phyloP scores from a whole-genome alignment of 2,113 vertebrate species.

The Benitochromis conjunctus region DNA sequence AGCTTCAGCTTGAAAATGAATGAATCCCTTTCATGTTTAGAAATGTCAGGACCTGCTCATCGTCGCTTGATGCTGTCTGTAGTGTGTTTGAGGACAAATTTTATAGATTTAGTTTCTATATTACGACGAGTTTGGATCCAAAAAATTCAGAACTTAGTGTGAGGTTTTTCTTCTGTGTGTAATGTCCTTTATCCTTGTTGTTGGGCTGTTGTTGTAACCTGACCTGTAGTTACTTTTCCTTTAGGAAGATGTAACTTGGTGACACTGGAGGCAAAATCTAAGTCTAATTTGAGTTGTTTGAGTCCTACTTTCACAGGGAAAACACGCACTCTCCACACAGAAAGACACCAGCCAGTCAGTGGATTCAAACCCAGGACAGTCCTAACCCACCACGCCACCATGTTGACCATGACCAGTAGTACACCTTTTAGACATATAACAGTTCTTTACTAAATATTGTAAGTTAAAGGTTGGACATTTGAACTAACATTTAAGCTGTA shows the following conservation, averaged over 20 bases:
- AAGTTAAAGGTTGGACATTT: background rate
- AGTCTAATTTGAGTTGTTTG: background rate
- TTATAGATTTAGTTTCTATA: background rate
- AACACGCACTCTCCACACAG: background rate
- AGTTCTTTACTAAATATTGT: background rate
- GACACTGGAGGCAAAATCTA: background rate
- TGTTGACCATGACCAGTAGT: background rate
- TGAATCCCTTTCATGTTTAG: background rate
- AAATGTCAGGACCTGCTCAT: background rate
- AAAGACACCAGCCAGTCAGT: background rate
- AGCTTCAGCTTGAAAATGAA: background rate
- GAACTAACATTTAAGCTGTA: background rate
- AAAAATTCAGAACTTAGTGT: background rate
- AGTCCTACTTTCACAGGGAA: background rate
- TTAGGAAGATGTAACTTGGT: background rate
- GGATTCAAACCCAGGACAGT: background rate
- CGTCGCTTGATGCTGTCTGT: background rate
- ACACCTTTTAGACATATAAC: background rate
- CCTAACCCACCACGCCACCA: background rate
- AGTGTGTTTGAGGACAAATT: background rate
- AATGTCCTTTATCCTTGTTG: background rate
- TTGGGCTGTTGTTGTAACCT: background rate
- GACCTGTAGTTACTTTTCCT: background rate
- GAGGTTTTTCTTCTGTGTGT: background rate
- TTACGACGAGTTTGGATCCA: background rate